These are phyloP conservation scores for Pyrrhosoma nymphula DNA, from an alignment of 2,888 invertebrate genomes.

Conservation along the genomic window DNA sequence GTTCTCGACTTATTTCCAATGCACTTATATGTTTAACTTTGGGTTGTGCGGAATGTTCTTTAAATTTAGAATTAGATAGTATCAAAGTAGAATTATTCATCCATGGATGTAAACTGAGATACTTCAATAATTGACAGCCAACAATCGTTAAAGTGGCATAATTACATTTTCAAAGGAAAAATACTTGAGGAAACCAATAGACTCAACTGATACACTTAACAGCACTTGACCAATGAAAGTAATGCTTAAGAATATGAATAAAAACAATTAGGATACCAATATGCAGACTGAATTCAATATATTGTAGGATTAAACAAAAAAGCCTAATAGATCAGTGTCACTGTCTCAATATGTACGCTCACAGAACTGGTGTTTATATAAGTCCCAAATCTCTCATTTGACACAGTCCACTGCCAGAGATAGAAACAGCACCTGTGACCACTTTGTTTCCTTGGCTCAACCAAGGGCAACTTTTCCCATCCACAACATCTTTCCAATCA, in stretches of 20 bases:
- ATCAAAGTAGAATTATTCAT: slow-evolving; percentile 32
- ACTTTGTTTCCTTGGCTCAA: slow-evolving; percentile 39
- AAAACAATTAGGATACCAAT: not conserved
- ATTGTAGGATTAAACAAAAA: not conserved
- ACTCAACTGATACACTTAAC: not conserved
- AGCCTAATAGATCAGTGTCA: slow-evolving; percentile 41
- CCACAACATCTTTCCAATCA: slow-evolving; percentile 58
- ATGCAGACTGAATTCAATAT: not conserved
- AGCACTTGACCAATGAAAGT: not conserved
- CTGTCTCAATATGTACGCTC: slow-evolving; percentile 53
- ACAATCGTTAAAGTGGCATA: slow-evolving; percentile 2
- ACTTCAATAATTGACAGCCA: not conserved
- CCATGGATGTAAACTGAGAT: not conserved
- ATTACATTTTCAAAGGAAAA: not conserved
- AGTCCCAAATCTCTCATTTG: slow-evolving; percentile 39
- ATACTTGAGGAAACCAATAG: not conserved
- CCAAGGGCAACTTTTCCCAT: slow-evolving; percentile 43
- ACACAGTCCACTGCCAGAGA: slow-evolving; percentile 48
- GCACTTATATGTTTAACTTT: slow-evolving; percentile 20
- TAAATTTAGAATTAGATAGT: not conserved
- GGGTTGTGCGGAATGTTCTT: slow-evolving; percentile 51
- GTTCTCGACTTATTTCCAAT: slow-evolving; percentile 18
- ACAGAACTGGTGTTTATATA: slow-evolving; percentile 51
- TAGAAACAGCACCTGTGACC: slow-evolving; percentile 60
- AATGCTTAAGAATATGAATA: slow-evolving; percentile 24